Evolutionary conservation across 2,888 invertebrate species (phyloP).

Genomic region (Agonopterix subpropinquella): DNA sequence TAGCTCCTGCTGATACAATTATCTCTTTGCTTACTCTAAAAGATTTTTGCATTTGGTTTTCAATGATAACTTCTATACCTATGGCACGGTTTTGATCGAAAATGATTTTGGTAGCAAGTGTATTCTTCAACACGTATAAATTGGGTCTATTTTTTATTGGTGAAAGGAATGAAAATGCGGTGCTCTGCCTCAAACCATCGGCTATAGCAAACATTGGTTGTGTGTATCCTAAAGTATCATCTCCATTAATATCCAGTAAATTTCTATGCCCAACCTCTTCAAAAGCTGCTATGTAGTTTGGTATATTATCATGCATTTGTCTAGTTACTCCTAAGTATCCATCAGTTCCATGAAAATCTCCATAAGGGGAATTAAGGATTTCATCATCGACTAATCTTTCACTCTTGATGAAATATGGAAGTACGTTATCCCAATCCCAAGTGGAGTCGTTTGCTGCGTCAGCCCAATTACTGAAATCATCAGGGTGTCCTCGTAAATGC

Average conservation of each 20-base stretch:
- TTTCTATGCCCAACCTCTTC: background rate
- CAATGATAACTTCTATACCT: background rate
- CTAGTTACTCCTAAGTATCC: background rate
- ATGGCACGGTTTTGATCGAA: conserved; percentile 16
- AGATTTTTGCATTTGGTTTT: conserved; percentile 2
- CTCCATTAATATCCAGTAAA: background rate
- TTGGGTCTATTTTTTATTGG: conserved; percentile 46
- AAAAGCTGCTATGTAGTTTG: background rate
- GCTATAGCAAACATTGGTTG: background rate
- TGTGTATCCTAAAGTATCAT: background rate
- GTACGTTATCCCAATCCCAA: background rate
- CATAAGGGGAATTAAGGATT: background rate
- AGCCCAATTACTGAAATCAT: background rate
- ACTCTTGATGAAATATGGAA: background rate
- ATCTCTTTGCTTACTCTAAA: conserved; percentile 2
- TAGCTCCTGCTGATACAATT: conserved; percentile 4
- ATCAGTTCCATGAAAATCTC: background rate
- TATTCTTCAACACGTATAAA: conserved; percentile 53
- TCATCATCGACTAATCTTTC: background rate
- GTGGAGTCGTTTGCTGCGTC: background rate
- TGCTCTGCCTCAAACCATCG: background rate
- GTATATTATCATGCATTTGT: background rate
- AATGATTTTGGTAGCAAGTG: conserved; percentile 20
- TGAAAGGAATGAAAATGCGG: conserved; percentile 28
- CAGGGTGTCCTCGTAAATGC: background rate